Percentiles rank a stretch among this genome's conserved stretches.
Evolutionary conservation across 2,797 vertebrate genomes (phyloP).

Genomic region (Clarias platycephalus): DNA sequence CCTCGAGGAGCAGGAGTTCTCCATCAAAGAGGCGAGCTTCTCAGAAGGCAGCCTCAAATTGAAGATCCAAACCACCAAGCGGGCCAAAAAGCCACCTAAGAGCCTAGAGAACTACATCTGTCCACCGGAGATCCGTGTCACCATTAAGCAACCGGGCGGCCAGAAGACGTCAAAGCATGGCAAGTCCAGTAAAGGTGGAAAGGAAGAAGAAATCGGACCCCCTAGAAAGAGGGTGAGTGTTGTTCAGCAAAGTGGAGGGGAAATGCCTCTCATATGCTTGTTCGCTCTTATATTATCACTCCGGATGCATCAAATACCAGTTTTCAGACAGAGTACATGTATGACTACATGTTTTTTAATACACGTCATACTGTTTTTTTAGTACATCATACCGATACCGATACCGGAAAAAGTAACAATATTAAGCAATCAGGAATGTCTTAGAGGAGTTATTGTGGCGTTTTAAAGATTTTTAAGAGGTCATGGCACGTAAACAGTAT

Average conservation of each 20-base stretch:
- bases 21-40: conserved; percentile 99
- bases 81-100: conserved; percentile 97
- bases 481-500: neutral
- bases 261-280: neutral
- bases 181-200: conserved; percentile 72
- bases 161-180: conserved; percentile 79
- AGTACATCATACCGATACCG: neutral
- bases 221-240: conserved; percentile 91
- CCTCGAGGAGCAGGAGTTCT: conserved; percentile 94
- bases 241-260: too few species aligned
- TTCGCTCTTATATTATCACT: neutral
- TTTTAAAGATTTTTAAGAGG: neutral
- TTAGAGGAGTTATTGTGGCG: too few species aligned
- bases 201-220: conserved; percentile 89
- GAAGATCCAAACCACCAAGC: conserved; percentile 98
- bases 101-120: conserved; percentile 99
- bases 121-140: conserved; percentile 97
- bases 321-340: neutral
- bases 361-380: neutral
- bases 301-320: neutral
- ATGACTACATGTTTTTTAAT: neutral
- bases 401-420: neutral
- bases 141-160: conserved; percentile 90
- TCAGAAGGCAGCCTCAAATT: conserved; percentile 96
- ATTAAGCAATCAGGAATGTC: neutral